phyloP scores from a whole-genome alignment of 92 coral and sea anemone species.

The Virgularia gustaviana region DNA sequence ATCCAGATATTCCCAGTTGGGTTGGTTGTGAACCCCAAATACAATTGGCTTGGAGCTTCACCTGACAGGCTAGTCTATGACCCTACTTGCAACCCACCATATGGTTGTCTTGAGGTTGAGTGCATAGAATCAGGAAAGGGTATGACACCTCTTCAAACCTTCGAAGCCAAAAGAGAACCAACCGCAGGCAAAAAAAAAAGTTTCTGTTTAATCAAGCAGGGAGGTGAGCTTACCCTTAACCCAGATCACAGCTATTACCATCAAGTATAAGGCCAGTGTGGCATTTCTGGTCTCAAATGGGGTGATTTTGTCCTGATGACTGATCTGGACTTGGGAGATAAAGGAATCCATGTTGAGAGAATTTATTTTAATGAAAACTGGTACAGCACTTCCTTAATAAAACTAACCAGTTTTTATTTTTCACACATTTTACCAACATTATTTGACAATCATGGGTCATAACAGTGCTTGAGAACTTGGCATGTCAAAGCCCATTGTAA shows the following conservation, averaged over 20 bases:
- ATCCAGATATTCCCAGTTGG: slow-evolving; percentile 59
- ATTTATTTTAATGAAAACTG: slow-evolving; percentile 50
- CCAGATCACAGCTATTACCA: slow-evolving; percentile 45
- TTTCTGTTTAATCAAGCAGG: slow-evolving; percentile 42
- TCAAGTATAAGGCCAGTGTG: slow-evolving; percentile 63
- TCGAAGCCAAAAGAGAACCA: slow-evolving; percentile 54
- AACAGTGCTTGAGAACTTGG: too few relatives aligned
- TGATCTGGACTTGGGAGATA: slow-evolving; percentile 53
- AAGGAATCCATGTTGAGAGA: slow-evolving; percentile 53
- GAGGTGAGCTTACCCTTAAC: slow-evolving; percentile 31
- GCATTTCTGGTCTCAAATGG: slow-evolving; percentile 57
- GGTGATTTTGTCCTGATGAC: slow-evolving; percentile 65
- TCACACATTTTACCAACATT: slow-evolving; percentile 49
- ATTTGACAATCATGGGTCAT: too few relatives aligned
- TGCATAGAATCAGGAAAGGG: slow-evolving; percentile 69
- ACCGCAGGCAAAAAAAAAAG: slow-evolving; percentile 43
- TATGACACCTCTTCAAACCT: slow-evolving; percentile 58
- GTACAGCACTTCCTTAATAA: slow-evolving; percentile 48
- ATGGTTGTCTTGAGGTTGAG: slow-evolving; percentile 53
- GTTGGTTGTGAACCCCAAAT: slow-evolving; percentile 55
- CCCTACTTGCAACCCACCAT: slow-evolving; percentile 48
- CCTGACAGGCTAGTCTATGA: slow-evolving; percentile 60
- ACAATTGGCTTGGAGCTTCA: slow-evolving; percentile 62
- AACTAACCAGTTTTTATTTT: slow-evolving; percentile 54
- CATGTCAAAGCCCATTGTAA: too few relatives aligned